Evolutionary conservation across 2,888 invertebrate species (phyloP).

Genomic region (Venustoraphidia nigricollis): DNA sequence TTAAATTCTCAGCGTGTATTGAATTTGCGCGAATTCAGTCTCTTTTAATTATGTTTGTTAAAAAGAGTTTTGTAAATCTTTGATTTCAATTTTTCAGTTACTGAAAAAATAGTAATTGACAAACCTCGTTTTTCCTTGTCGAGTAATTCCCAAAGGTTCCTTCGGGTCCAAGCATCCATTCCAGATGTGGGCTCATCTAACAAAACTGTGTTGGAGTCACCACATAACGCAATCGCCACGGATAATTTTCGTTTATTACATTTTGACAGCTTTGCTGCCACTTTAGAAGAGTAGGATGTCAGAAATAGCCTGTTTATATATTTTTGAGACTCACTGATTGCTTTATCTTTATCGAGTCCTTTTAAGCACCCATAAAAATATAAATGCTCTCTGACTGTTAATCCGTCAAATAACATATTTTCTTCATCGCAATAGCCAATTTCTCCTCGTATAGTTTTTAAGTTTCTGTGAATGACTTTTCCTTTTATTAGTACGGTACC

Average conservation of each 20-base stretch:
- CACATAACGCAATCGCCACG: conserved; percentile 72
- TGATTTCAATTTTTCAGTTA: too few species aligned
- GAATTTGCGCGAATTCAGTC: too few species aligned
- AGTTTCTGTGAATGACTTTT: conserved; percentile 48
- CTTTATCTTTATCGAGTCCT: conserved; percentile 28
- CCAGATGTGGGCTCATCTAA: conserved; percentile 59
- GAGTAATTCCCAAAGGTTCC: conserved; percentile 60
- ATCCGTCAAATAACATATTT: conserved; percentile 65
- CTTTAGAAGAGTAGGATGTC: conserved; percentile 39
- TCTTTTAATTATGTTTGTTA: too few species aligned
- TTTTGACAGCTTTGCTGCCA: conserved; percentile 61
- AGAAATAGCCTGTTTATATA: conserved; percentile 43
- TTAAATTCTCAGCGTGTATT: too few species aligned
- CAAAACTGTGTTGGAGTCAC: conserved; percentile 41
- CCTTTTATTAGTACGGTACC: conserved; percentile 59
- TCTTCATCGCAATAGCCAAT: conserved; percentile 87
- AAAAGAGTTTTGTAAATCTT: too few species aligned
- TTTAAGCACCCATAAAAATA: conserved; percentile 67
- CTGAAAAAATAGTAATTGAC: too few species aligned
- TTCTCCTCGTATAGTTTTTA: conserved; percentile 47
- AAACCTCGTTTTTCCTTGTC: conserved; percentile 40
- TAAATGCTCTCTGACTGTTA: conserved; percentile 73
- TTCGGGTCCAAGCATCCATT: conserved; percentile 59
- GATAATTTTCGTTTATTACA: conserved; percentile 85
- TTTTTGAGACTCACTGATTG: conserved; percentile 34